Conservation (phyloP, 2,888 invertebrate species). For the Corythucha ciliata region DNA sequence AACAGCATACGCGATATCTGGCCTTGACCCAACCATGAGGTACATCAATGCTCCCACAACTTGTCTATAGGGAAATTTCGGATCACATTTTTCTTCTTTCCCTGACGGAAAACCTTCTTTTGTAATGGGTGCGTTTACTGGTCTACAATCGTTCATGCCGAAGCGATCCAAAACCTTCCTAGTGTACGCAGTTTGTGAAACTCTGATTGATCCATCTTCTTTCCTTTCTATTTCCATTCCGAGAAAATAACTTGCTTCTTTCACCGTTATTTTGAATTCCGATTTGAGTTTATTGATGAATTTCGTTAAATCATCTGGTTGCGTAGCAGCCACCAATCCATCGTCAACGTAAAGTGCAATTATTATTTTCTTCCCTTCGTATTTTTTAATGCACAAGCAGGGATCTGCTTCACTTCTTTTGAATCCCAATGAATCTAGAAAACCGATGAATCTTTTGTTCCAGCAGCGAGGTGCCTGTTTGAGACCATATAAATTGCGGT, state of each 20-base stretch:
- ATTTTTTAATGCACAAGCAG: background rate
- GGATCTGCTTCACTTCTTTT: constrained; percentile 1
- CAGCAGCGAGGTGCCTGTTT: constrained; percentile 24
- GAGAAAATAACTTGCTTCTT: constrained; percentile 27
- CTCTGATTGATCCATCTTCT: constrained; percentile 11
- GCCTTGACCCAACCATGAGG: constrained; percentile 13
- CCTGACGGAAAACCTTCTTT: too few relatives aligned
- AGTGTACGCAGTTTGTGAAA: constrained; percentile 21
- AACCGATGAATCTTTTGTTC: background rate
- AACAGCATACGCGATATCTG: constrained; percentile 25
- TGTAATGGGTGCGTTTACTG: constrained; percentile 9
- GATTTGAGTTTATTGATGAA: constrained; percentile 14
- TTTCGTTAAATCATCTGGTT: too few relatives aligned
- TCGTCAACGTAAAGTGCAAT: constrained; percentile 39
- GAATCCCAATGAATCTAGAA: background rate
- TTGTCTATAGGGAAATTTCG: constrained; percentile 8
- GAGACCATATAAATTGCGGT: constrained; percentile 39
- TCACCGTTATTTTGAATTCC: constrained; percentile 27
- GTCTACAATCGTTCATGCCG: constrained; percentile 14
- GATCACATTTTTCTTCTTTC: background rate
- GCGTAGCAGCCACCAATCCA: constrained; percentile 34
- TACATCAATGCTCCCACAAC: constrained; percentile 21
- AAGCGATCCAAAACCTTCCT: constrained; percentile 21
- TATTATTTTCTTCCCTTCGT: constrained; percentile 34
- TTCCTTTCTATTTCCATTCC: constrained; percentile 30